These are phyloP conservation scores for Sturnus vulgaris DNA, from an alignment of 2,113 vertebrate species.

Conservation along the genomic window DNA sequence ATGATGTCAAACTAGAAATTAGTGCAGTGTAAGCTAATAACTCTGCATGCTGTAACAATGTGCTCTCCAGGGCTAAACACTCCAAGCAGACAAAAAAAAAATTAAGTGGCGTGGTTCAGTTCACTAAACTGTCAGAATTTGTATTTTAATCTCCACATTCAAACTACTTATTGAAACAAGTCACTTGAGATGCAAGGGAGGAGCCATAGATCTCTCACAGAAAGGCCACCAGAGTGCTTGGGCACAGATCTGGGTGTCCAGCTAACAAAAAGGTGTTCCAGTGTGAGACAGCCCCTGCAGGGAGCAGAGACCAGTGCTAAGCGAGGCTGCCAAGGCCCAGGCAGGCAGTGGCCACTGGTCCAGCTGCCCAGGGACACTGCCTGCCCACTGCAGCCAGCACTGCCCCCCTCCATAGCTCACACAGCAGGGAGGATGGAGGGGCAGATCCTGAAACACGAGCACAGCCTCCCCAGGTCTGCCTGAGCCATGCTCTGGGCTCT, in stretches of 20 bases:
- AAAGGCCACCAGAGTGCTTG: neutral
- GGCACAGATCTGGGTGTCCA: neutral
- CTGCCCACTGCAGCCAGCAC: fast-evolving
- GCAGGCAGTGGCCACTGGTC: fast-evolving
- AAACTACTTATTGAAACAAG: neutral
- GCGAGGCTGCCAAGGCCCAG: neutral
- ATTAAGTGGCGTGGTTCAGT: neutral
- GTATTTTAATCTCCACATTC: neutral
- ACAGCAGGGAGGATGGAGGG: neutral
- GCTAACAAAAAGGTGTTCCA: fast-evolving
- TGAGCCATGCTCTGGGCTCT: neutral
- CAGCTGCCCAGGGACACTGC: neutral
- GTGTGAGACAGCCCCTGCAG: neutral
- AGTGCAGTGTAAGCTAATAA: neutral
- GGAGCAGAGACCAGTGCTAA: fast-evolving
- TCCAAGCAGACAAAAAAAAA: neutral
- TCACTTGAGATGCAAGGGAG: neutral
- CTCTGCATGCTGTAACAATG: neutral
- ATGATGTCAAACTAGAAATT: neutral
- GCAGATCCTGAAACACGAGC: neutral
- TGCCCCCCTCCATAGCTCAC: fast-evolving
- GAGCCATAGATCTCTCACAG: neutral
- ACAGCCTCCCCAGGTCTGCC: fast-evolving
- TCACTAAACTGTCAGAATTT: neutral
- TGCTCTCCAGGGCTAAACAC: neutral